Base-by-base conservation (phyloP, 1,140 invertebrate species). In the Zaprionus davidi region DNA sequence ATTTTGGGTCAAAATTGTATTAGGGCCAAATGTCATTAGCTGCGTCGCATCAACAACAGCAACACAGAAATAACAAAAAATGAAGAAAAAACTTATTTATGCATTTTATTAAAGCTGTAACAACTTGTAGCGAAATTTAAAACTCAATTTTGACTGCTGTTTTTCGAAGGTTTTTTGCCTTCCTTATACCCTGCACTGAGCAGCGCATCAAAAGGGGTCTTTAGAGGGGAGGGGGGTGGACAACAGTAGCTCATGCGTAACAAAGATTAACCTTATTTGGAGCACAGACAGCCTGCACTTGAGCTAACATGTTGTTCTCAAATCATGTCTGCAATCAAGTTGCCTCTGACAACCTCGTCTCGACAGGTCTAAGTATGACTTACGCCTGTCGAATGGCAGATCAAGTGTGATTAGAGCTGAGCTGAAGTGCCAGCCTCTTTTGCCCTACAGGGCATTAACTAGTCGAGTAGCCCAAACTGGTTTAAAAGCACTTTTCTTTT, bases 1-100 rank as follows among this genome's bases (percentile, higher is more conserved):
- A 36, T 49, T 67, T 58, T 67, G 64, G 65, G 63, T 59, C 53
- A 60, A 60, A 71, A 75, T 74, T 63, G 55, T 51, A 70, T 73
- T 77, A 71, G 26, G 41, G 12, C 20, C 60, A 56, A 63, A 41
- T 46, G 46, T 60, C 64, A 77, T 71, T 63, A 62, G 76, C 59
- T 58, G 38, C 46, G 15, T 56, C 24, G 28, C 55, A 57, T 44
- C 66, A 51, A 31, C n/a, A 41, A 34, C 53, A 56, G n/a, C 15
- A 15, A 28, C 5, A 11, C 6, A 55, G 13, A 28, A 55, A 55
- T 3, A 26, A 55, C 3, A 24, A 15, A 56, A 56, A 56, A 6
- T 26, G n/a, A 58, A 20, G n/a, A 46, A 60, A 49, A 46, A 69
- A 46, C 49, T 57, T 56, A 57, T 69, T 69, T 63, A 36, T 69